Conservation (phyloP, 2,797 vertebrate genomes). For the Lepidocolaptes lacrymiger region DNA sequence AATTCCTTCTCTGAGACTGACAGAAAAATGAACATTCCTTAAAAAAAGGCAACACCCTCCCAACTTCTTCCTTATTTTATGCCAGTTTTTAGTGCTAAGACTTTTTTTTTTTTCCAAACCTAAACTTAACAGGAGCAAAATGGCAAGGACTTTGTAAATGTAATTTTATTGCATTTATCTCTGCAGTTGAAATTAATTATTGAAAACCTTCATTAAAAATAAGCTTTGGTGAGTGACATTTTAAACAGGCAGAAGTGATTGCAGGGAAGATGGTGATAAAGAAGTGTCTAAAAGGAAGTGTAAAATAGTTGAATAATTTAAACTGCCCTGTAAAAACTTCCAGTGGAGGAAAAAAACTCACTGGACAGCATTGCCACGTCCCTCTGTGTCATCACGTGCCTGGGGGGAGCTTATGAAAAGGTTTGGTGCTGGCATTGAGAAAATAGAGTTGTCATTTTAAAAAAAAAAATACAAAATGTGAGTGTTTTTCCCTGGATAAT, state of each 20-base stretch:
- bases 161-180: conserved; percentile 70
- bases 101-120: neutral
- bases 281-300: neutral
- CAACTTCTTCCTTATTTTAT: neutral
- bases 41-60: neutral
- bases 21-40: neutral
- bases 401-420: fast-evolving
- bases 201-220: conserved; percentile 61
- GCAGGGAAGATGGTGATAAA: conserved; percentile 43
- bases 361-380: neutral
- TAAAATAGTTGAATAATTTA: neutral
- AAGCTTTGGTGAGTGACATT: conserved; percentile 62
- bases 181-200: conserved; percentile 60
- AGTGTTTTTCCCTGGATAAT: neutral
- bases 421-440: neutral
- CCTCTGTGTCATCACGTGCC: neutral
- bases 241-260: conserved; percentile 34
- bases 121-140: conserved; percentile 12
- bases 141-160: conserved; percentile 37
- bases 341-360: neutral
- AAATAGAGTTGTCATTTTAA: neutral
- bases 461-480: neutral
- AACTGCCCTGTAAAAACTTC: neutral
- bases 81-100: neutral
- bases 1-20: neutral